A percentile compares a stretch with the other conserved stretches of the same genome.
Evolutionary conservation across 2,797 vertebrate species (phyloP).

Genomic region (Schizothorax lantsangensis): DNA sequence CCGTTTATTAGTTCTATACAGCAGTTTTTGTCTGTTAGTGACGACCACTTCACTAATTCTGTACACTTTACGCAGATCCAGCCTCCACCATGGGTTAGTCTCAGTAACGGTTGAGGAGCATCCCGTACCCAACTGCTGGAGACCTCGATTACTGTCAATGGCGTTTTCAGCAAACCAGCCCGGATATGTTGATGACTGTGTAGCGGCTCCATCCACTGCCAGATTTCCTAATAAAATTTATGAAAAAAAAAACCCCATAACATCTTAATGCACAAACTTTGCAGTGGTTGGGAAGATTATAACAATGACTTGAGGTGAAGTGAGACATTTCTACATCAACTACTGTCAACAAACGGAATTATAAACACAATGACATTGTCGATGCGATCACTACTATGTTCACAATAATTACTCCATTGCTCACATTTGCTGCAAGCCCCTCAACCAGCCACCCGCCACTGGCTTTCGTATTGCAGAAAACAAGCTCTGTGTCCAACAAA

Average conservation of each 20-base stretch:
- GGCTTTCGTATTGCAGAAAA: too few species aligned
- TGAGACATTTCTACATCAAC: neutral
- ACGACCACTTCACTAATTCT: too few species aligned
- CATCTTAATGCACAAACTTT: too few species aligned
- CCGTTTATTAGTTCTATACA: too few species aligned
- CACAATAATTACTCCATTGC: too few species aligned
- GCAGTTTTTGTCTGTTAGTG: too few species aligned
- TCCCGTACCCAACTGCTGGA: neutral
- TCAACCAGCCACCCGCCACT: too few species aligned
- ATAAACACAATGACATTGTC: too few species aligned
- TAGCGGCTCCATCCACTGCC: neutral
- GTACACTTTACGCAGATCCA: neutral
- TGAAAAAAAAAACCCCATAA: too few species aligned
- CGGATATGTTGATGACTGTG: neutral
- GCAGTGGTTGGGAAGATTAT: neutral
- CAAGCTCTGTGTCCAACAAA: too few species aligned
- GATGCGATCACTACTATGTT: too few species aligned
- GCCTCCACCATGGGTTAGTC: neutral
- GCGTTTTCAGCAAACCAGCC: neutral
- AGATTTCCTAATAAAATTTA: neutral
- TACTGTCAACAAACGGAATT: neutral
- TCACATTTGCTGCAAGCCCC: too few species aligned
- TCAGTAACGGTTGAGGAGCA: neutral
- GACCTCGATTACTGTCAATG: constrained; percentile 1
- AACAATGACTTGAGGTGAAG: neutral